Conservation (phyloP, 2,797 vertebrate species). For the Notolepis coatsorum region DNA sequence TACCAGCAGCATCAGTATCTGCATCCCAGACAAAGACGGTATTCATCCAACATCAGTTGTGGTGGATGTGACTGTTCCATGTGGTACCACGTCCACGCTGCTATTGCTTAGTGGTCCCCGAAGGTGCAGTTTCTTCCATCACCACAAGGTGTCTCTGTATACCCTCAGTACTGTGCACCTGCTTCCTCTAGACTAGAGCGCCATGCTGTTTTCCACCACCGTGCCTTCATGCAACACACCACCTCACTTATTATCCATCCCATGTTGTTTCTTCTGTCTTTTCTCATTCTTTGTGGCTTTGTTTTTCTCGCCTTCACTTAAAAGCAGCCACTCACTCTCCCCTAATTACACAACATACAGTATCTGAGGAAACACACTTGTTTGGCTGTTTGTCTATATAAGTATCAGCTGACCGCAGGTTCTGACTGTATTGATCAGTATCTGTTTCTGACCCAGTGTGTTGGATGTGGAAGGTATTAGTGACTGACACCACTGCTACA, state of each 20-base stretch:
- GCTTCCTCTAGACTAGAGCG: slow-evolving; percentile 16
- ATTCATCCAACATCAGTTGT: too few species aligned
- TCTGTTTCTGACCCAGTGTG: not conserved
- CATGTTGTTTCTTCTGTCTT: not conserved
- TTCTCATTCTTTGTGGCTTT: not conserved
- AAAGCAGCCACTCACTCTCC: not conserved
- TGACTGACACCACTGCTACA: not conserved
- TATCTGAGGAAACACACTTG: not conserved
- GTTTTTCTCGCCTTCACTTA: slow-evolving; percentile 4
- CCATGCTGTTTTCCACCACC: not conserved
- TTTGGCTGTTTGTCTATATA: slow-evolving; percentile 12
- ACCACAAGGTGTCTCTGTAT: slow-evolving; percentile 75
- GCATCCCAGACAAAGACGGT: too few species aligned
- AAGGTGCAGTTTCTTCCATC: slow-evolving; percentile 45
- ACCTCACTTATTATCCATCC: not conserved
- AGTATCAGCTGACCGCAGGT: not conserved
- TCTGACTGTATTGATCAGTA: slow-evolving; percentile 1
- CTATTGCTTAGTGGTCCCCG: not conserved
- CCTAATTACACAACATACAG: not conserved
- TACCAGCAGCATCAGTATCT: too few species aligned
- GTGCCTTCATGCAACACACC: not conserved
- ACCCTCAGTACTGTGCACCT: slow-evolving; percentile 25
- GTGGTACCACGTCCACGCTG: not conserved
- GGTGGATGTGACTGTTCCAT: not conserved
- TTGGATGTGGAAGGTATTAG: not conserved